Conservation (phyloP, 2,888 invertebrate genomes). For the Peribatodes rhomboidaria region DNA sequence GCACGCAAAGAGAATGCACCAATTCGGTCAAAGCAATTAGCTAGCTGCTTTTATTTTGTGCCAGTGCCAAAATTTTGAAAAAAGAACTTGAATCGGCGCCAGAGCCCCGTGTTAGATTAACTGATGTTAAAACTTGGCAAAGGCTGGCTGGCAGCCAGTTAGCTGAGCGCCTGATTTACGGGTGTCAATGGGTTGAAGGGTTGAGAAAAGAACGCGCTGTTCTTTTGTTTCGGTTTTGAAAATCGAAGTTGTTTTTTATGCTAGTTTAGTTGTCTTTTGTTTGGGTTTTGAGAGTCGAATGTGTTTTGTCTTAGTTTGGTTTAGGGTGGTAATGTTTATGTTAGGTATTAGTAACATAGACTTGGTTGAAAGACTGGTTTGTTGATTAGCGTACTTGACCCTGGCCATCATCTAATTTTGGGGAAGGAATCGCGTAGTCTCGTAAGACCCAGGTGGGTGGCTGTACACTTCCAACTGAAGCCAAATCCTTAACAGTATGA, state of each 20-base stretch:
- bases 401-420: too few relatives aligned
- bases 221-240: constrained; percentile 1
- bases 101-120: constrained; percentile 76
- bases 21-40: constrained; percentile 79
- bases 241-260: background rate
- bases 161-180: constrained; percentile 65
- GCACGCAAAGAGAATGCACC: constrained; percentile 59
- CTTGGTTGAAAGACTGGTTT: too few relatives aligned
- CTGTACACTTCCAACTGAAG: too few relatives aligned
- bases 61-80: constrained; percentile 77
- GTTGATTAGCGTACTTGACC: too few relatives aligned
- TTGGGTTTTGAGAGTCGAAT: too few relatives aligned
- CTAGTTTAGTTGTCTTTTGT: background rate
- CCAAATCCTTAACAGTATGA: too few relatives aligned
- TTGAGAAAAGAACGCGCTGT: constrained; percentile 9
- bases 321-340: too few relatives aligned
- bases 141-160: constrained; percentile 64
- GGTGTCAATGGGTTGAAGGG: constrained; percentile 26
- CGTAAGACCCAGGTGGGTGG: too few relatives aligned
- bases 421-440: too few relatives aligned
- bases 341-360: too few relatives aligned
- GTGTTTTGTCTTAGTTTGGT: too few relatives aligned
- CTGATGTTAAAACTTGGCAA: constrained; percentile 75
- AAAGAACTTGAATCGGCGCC: constrained; percentile 73
- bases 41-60: constrained; percentile 73